Conservation (phyloP, 2,797 vertebrate genomes). For the Steatocranus sp. region DNA sequence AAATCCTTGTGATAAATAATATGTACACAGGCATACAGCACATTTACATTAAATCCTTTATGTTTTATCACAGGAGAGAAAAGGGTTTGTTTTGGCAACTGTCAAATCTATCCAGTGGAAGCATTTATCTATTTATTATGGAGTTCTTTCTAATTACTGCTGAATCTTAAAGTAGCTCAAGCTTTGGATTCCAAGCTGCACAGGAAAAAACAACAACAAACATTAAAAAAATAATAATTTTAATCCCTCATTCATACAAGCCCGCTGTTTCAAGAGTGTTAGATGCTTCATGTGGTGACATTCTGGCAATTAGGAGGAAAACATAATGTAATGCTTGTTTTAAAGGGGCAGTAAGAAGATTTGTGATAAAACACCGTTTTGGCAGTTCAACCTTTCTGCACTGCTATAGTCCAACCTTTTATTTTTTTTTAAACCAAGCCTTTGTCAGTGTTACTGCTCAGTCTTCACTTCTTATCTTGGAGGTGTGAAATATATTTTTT, state of each 20-base stretch:
- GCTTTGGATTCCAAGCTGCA: constrained; percentile 51
- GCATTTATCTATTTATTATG: not conserved
- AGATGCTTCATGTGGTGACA: not conserved
- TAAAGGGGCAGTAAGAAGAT: not conserved
- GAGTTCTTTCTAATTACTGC: not conserved
- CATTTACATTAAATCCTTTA: constrained; percentile 4
- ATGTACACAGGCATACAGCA: not conserved
- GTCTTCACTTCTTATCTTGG: not conserved
- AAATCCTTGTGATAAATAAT: constrained; percentile 28
- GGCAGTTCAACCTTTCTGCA: not conserved
- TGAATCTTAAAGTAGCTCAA: not conserved
- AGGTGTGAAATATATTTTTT: not conserved
- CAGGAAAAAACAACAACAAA: not conserved
- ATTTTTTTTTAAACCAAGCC: not conserved
- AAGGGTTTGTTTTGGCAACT: constrained; percentile 57
- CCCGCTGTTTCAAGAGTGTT: not conserved
- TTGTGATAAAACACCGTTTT: not conserved
- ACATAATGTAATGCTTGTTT: not conserved
- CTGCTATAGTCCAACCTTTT: not conserved
- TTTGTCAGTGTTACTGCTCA: not conserved
- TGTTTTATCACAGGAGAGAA: not conserved
- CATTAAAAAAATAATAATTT: accelerated
- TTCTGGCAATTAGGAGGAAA: not conserved
- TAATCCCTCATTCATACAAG: not conserved
- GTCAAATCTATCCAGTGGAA: constrained; percentile 50